Conservation (phyloP, 2,888 invertebrate species). For the Allophyes oxyacanthae region DNA sequence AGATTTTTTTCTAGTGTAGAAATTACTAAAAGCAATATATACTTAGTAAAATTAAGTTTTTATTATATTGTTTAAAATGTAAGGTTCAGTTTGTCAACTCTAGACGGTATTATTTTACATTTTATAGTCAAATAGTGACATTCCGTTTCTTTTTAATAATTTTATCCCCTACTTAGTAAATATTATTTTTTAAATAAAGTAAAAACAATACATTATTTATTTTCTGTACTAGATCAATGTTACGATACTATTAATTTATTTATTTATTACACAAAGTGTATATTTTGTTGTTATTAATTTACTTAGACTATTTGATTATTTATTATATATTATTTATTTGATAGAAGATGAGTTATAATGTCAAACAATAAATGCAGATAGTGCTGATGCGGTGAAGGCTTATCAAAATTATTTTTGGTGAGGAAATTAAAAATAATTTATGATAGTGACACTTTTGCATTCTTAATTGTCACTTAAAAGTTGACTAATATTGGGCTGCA, state of each 20-base stretch:
- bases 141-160: constrained; percentile 8
- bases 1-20: constrained; percentile 8
- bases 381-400: constrained; percentile 39
- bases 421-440: not conserved
- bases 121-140: no score
- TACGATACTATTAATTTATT: constrained; percentile 46
- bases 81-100: constrained; percentile 15
- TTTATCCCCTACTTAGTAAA: constrained; percentile 1
- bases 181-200: no score
- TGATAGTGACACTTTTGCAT: no score
- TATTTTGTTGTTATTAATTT: constrained; percentile 34
- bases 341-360: constrained; percentile 20
- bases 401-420: constrained; percentile 31
- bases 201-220: no score
- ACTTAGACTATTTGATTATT: constrained; percentile 15
- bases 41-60: constrained; percentile 18
- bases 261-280: constrained; percentile 33
- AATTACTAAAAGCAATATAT: constrained; percentile 24
- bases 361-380: constrained; percentile 28
- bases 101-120: constrained; percentile 26
- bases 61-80: constrained; percentile 11
- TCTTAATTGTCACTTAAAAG: not conserved
- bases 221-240: constrained; percentile 39
- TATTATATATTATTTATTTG: constrained; percentile 43
- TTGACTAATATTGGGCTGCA: not conserved